A percentile compares a stretch with the other conserved stretches of the same genome.
These are phyloP conservation scores for Drosophila nigrodunni DNA, from an alignment of 1,140 invertebrate genomes.

Conservation along the genomic window DNA sequence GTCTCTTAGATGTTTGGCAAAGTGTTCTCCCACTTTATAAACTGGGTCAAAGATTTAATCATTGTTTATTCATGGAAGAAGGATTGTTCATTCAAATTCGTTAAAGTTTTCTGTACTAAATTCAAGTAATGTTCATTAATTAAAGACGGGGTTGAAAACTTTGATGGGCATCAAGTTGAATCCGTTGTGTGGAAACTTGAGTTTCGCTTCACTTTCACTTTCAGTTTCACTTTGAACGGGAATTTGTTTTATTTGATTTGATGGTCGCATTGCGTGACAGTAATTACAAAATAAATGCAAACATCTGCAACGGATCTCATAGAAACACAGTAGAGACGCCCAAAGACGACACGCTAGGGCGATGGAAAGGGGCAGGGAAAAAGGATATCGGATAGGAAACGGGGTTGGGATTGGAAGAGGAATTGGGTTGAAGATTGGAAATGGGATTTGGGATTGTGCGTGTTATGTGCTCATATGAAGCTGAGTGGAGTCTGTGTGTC, in stretches of 20 bases:
- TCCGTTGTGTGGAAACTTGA: conserved; percentile 37
- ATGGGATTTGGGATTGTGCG: conserved; percentile 29
- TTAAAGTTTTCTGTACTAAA: conserved; percentile 28
- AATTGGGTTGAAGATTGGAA: not conserved
- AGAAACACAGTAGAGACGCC: conserved; percentile 20
- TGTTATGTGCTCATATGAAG: conserved; percentile 39
- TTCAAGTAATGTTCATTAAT: conserved; percentile 49
- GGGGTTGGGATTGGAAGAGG: not conserved
- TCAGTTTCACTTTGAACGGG: conserved; percentile 34
- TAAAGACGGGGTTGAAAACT: conserved; percentile 15
- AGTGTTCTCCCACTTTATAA: not conserved
- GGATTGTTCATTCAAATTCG: conserved; percentile 13
- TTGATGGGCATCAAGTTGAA: conserved; percentile 29
- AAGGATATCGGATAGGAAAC: conserved; percentile 12
- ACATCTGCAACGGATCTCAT: conserved; percentile 73
- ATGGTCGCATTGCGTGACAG: conserved; percentile 80
- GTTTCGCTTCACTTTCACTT: conserved; percentile 39
- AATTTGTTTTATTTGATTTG: conserved; percentile 79
- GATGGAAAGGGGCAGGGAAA: not conserved
- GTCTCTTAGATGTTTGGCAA: not conserved
- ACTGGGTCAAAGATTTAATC: conserved; percentile 16
- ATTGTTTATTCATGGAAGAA: conserved; percentile 53
- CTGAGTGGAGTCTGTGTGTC: conserved; percentile 25
- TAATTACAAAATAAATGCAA: conserved; percentile 82
- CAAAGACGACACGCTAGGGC: conserved; percentile 20